A percentile compares a stretch with the other conserved stretches of the same genome.
Conservation (phyloP, 2,888 invertebrate genomes). For the Tenthredo scrophulariae region DNA sequence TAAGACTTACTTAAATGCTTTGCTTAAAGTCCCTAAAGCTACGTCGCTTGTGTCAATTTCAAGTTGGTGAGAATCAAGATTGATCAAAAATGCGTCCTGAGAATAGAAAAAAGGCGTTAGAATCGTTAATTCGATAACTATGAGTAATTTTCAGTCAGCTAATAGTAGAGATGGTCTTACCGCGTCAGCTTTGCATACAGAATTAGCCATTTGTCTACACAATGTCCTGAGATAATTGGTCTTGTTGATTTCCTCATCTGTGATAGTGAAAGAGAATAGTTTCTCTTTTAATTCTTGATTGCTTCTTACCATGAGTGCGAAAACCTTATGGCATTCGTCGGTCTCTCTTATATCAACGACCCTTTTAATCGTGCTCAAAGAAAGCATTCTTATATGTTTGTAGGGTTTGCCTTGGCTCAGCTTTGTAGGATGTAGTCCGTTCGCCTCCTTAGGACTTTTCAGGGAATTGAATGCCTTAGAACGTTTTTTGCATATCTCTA, state of each 20-base stretch:
- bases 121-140: neutral
- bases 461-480: slow-evolving; percentile 87
- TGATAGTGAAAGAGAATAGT: slow-evolving; percentile 92
- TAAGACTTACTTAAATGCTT: slow-evolving; percentile 88
- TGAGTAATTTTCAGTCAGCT: too few species aligned
- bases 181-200: slow-evolving; percentile 94
- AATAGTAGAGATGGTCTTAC: slow-evolving; percentile 80
- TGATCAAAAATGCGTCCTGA: slow-evolving; percentile 90
- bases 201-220: slow-evolving; percentile 95
- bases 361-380: slow-evolving; percentile 92
- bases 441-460: slow-evolving; percentile 85
- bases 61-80: slow-evolving; percentile 89
- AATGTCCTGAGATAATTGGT: slow-evolving; percentile 89
- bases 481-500: slow-evolving; percentile 94
- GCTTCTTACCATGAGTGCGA: slow-evolving; percentile 93
- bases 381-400: slow-evolving; percentile 94
- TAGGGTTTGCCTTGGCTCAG: slow-evolving; percentile 89
- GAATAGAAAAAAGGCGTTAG: slow-evolving; percentile 63
- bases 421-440: slow-evolving; percentile 81
- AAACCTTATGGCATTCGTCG: slow-evolving; percentile 93
- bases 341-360: slow-evolving; percentile 95
- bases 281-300: slow-evolving; percentile 93
- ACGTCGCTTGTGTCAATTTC: slow-evolving; percentile 94
- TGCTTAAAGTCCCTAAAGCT: slow-evolving; percentile 91
- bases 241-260: slow-evolving; percentile 91